Base-by-base conservation (phyloP, 2,797 vertebrate species). In the Ficedula albicollis region DNA sequence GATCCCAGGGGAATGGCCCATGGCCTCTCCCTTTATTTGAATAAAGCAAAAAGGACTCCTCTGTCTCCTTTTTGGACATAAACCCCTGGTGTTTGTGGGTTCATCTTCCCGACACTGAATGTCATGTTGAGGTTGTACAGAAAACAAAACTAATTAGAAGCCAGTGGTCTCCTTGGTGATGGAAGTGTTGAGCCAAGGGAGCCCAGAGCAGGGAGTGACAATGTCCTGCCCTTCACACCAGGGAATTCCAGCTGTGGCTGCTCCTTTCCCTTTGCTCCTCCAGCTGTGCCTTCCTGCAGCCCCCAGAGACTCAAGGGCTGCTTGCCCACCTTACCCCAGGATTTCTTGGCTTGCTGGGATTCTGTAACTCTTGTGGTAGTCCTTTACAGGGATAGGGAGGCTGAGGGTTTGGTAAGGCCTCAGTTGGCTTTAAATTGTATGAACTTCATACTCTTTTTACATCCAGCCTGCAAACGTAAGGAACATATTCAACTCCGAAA, bases 341-440 rank as follows among this genome's bases (percentile, higher is more conserved):
- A 3, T 94, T 93, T 87, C 92, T 77, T 74, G 74, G 39, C 93
- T 89, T 56, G 41, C 80, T 27, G 74, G 23, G 59, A 3, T 54
- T 52, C 34, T 34, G 34, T 34, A 34, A 34, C 34, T 34, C 44
- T 20, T 90, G 34, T 84, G 80, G 44, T 90, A 59, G 88, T 1
- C 68, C 52, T 84, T 49, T 22, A 0, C 63, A n/a, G 74, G 83
- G 52, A 9, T 76, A 34, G 85, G 80, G 66, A 66, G 63, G 86
- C 93, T 64, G 84, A 87, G 77, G 84, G 62, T 92, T 92, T 93
- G 94, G 81, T 64, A 93, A 96, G 86, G 81, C 88, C 86, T 95
- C 84, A 41, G 87, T 11, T 97, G 96, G 87, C 93, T 96, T 95
- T 80, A 75, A 62, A 62, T 7, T 82, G 60, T 68, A n/a, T 87